Conservation (phyloP, 2,888 invertebrate species). For the Hyppa rectilinea region DNA sequence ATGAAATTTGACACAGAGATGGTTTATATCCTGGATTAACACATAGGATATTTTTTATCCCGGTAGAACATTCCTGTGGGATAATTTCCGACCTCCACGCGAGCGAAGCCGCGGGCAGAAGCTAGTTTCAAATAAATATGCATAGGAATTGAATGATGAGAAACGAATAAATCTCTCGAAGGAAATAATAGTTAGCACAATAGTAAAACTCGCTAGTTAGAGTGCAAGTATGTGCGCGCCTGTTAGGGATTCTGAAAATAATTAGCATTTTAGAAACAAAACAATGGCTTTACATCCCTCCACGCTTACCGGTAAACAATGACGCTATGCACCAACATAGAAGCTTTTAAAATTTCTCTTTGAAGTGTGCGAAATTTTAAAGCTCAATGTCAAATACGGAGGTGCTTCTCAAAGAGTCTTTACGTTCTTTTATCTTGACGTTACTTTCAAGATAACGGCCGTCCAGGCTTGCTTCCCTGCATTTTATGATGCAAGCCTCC, state of each 20-base stretch:
- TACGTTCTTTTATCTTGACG: conserved; percentile 64
- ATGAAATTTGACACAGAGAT: no score
- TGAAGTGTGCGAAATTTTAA: conserved; percentile 59
- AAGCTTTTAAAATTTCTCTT: conserved; percentile 60
- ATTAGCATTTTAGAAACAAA: conserved; percentile 10
- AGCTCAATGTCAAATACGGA: conserved; percentile 62
- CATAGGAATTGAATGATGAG: neutral
- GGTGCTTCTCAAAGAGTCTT: conserved; percentile 53
- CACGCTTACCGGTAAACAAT: conserved; percentile 30
- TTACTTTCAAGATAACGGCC: conserved; percentile 60
- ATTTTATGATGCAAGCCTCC: conserved; percentile 57
- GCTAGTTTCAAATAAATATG: no score
- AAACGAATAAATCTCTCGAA: neutral
- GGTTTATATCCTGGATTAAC: no score
- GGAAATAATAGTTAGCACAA: neutral
- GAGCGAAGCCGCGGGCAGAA: no score
- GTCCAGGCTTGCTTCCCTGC: conserved; percentile 49
- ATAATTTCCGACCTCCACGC: no score
- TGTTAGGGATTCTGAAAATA: neutral
- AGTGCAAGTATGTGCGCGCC: neutral
- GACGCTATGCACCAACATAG: conserved; percentile 39
- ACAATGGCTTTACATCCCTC: neutral
- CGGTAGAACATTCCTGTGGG: no score
- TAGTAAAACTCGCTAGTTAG: neutral
- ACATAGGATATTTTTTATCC: no score